phyloP scores from a whole-genome alignment of 2,113 vertebrate species.

The Cephalopterus ornatus region DNA sequence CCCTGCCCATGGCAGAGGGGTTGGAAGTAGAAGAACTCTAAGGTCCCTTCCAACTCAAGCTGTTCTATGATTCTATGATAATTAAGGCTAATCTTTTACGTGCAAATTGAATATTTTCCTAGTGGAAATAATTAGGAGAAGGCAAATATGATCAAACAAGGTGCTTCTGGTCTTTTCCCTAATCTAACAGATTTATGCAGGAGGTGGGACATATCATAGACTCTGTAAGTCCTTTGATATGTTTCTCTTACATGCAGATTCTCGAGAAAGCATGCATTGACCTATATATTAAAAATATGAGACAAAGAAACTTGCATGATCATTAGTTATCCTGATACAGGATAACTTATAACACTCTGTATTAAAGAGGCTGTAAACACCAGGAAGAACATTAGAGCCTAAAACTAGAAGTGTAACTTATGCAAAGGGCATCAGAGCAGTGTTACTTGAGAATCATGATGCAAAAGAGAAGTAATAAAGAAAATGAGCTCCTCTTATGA shows the following conservation, averaged over 20 bases:
- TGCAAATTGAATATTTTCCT: neutral
- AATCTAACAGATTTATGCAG: neutral
- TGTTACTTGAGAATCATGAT: neutral
- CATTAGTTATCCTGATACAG: neutral
- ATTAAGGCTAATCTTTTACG: neutral
- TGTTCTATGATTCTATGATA: neutral
- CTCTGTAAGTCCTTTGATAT: neutral
- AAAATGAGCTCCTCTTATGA: neutral
- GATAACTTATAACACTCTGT: neutral
- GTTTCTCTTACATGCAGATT: neutral
- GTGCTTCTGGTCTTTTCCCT: neutral
- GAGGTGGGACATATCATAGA: neutral
- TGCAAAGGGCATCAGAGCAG: neutral
- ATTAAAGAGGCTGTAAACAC: neutral
- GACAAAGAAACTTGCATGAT: neutral
- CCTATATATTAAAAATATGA: neutral
- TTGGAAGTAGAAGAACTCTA: neutral
- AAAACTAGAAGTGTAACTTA: accelerated
- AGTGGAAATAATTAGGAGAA: neutral
- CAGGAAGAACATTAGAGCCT: neutral
- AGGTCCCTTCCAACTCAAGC: neutral
- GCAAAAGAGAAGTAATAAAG: neutral
- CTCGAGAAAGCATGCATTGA: neutral
- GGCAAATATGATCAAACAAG: neutral
- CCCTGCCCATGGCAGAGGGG: accelerated